Percentiles rank a stretch among this genome's conserved stretches.
phyloP scores from a whole-genome alignment of 1,140 invertebrate genomes.

The Magallana gigas region DNA sequence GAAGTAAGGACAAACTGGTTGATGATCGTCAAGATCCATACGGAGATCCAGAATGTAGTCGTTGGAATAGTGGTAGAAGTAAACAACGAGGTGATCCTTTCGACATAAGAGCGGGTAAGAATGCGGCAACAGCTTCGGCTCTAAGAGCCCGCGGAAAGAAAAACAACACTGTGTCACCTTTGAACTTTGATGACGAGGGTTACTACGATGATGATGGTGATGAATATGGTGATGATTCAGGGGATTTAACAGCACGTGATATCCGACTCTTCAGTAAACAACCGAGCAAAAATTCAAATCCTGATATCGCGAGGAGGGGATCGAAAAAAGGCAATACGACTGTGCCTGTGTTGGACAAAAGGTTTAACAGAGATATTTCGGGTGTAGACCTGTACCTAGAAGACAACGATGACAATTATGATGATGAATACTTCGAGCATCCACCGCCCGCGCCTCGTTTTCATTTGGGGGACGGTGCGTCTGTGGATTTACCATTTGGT shows the following conservation, averaged over 20 bases:
- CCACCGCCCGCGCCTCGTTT: conserved; percentile 14
- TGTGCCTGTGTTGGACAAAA: neutral
- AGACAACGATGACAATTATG: neutral
- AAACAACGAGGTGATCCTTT: neutral
- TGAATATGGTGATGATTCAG: conserved; percentile 17
- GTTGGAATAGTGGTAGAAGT: neutral
- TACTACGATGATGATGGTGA: conserved; percentile 42
- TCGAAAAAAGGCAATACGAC: neutral
- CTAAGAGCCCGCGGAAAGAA: neutral
- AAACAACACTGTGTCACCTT: conserved; percentile 41
- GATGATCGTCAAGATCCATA: neutral
- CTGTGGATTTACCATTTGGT: neutral
- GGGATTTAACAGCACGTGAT: conserved; percentile 52
- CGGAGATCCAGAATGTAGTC: neutral
- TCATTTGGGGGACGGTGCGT: conserved; percentile 8
- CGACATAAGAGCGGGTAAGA: neutral
- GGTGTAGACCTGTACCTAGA: neutral
- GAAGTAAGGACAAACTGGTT: neutral
- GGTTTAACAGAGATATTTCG: conserved; percentile 7
- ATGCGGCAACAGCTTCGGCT: neutral
- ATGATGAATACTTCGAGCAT: conserved; percentile 8
- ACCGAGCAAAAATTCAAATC: conserved; percentile 6
- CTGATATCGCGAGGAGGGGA: neutral
- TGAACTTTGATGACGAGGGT: conserved; percentile 45
- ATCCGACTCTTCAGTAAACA: conserved; percentile 27